Evolutionary conservation across 2,797 vertebrate species (phyloP), one percentile per base, ranked within the genome.

Genomic region (Acridotheres tristis): DNA sequence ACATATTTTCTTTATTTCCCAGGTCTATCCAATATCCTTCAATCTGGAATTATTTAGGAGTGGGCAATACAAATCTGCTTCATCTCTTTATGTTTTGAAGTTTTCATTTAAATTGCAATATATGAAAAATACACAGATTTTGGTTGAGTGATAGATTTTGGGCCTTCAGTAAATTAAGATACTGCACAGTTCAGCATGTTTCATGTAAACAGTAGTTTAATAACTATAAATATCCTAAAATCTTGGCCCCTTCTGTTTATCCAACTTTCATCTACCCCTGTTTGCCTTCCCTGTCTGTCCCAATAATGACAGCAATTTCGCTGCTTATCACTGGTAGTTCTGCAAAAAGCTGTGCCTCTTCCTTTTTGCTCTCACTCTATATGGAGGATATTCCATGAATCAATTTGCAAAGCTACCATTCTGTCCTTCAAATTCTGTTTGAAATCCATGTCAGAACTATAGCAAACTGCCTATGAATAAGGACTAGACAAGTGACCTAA

Each of bases 31-130:
- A 91, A 71, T 91, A 73, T 67, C 38, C 68, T 91, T 95, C 85
- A 77, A 63, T 74, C 34, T 59, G 67, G 90, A 82, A 88, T 91
- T 90, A 80, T 94, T 93, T 94, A 89, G 34, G 72, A 88, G 72
- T 74, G 61, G 42, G 57, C 78, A 86, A 74, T 86, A 84, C 54
- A 89, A 93, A 89, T 89, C 63, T 87, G 42, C 57, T 87, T 83
- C 50, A 61, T 71, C 57, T 67, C 48, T 94, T 96, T 89, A 89
- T 65, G 72, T 38, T 92, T 89, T 94, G 72, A 92, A 80, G 57
- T 77, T 92, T 89, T 91, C 65, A 89, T 91, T 96, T 91, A 83
- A 89, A 88, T 85, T 95, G 87, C 92, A 91, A 89, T 40, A 43
- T 74, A 74, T 62, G 55, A 90, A 90, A 93, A 82, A 89, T 66